Percentiles rank a stretch among this genome's conserved stretches.
Evolutionary conservation across 2,113 vertebrate genomes (phyloP).

Genomic region (Eublepharis macularius): DNA sequence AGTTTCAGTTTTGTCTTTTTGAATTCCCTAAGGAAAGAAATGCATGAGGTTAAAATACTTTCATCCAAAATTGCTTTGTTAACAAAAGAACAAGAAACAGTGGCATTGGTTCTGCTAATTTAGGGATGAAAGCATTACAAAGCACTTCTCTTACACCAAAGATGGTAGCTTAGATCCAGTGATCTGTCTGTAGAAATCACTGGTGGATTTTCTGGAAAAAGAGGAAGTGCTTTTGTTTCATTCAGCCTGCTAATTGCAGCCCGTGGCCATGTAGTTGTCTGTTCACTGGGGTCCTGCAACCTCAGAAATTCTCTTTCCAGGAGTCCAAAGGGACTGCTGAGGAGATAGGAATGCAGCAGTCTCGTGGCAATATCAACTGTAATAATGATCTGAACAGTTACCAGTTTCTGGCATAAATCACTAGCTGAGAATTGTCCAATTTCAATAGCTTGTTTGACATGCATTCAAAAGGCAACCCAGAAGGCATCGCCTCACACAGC

Average conservation of each 20-base stretch:
- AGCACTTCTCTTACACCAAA: background rate
- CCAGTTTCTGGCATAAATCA: background rate
- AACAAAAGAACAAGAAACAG: background rate
- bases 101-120: background rate
- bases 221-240: too few species aligned
- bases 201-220: too few species aligned
- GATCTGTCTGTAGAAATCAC: too few species aligned
- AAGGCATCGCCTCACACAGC: background rate
- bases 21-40: slow-evolving; percentile 66
- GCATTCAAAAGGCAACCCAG: background rate
- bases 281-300: too few species aligned
- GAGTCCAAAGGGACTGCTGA: too few species aligned
- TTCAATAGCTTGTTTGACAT: background rate
- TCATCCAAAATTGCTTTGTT: background rate
- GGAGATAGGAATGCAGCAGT: too few species aligned
- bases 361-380: background rate
- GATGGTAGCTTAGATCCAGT: too few species aligned
- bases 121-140: background rate
- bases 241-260: too few species aligned
- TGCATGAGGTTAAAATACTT: background rate
- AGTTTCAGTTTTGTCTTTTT: slow-evolving; percentile 54
- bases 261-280: too few species aligned
- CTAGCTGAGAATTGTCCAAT: background rate
- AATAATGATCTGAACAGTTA: background rate
- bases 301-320: too few species aligned